These are phyloP conservation scores for Acromyrmex charruanus DNA, from an alignment of 1,140 invertebrate genomes.

Conservation along the genomic window DNA sequence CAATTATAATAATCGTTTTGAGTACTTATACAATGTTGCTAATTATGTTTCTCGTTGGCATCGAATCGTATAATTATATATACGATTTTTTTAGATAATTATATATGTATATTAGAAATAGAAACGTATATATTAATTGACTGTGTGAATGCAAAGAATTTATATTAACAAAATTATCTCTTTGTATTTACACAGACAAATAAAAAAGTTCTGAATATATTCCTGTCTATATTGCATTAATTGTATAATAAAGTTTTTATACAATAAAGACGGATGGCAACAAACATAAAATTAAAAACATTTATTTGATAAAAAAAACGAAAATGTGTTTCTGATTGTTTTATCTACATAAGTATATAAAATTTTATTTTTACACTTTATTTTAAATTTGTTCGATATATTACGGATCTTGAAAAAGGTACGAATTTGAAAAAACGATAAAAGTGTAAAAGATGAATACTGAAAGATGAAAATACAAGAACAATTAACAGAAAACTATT, in stretches of 20 bases:
- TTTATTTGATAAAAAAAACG: neutral
- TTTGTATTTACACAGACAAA: conserved; percentile 35
- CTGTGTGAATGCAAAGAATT: conserved; percentile 25
- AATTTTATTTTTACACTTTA: neutral
- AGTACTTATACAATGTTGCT: conserved; percentile 1
- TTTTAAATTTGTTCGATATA: neutral
- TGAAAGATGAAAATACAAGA: neutral
- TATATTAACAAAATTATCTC: conserved; percentile 1
- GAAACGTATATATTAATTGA: conserved; percentile 24
- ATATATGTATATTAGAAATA: conserved; percentile 5
- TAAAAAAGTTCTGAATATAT: conserved; percentile 3
- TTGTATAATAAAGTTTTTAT: conserved; percentile 10
- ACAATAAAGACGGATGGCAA: neutral
- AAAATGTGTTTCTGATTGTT: neutral
- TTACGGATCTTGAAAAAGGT: neutral
- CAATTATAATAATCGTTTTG: neutral
- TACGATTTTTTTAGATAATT: conserved; percentile 17
- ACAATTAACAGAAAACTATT: neutral
- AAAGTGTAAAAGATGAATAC: neutral
- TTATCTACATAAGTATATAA: neutral
- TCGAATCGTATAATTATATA: conserved; percentile 17
- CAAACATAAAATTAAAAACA: neutral
- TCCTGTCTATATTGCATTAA: neutral
- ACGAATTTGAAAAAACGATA: neutral
- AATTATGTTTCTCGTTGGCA: conserved; percentile 17